phyloP scores from a whole-genome alignment of 2,888 invertebrate genomes.

The Unio delphinus region DNA sequence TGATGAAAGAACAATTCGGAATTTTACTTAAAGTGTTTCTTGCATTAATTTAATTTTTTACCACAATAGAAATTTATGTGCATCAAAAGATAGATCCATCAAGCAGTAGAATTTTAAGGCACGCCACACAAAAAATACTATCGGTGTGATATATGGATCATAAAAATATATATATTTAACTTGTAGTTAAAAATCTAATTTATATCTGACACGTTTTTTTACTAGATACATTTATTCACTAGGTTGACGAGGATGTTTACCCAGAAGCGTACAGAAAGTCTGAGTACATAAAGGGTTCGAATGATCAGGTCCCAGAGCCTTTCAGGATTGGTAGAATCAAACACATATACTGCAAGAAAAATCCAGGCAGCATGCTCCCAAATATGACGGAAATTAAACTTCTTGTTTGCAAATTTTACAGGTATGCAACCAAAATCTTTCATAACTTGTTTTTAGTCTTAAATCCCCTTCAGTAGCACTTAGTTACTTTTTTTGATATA shows the following conservation, averaged over 20 bases:
- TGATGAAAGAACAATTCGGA: too few relatives aligned
- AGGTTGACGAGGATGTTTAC: constrained; percentile 80
- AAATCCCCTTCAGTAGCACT: neutral
- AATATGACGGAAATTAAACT: constrained; percentile 78
- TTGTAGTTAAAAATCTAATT: too few relatives aligned
- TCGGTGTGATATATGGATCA: too few relatives aligned
- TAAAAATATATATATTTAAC: too few relatives aligned
- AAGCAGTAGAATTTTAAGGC: too few relatives aligned
- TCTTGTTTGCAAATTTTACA: constrained; percentile 78
- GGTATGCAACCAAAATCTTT: constrained; percentile 37
- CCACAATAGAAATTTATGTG: too few relatives aligned
- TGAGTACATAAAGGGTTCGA: constrained; percentile 81
- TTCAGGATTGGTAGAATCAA: constrained; percentile 83
- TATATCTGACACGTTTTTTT: neutral
- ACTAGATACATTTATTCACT: neutral
- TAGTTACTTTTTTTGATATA: too few relatives aligned
- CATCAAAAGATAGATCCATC: too few relatives aligned
- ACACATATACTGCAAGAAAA: constrained; percentile 77
- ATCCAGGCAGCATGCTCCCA: constrained; percentile 69
- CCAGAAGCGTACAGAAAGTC: constrained; percentile 87
- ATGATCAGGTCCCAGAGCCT: constrained; percentile 82
- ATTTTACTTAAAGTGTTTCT: too few relatives aligned
- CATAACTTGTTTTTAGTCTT: neutral
- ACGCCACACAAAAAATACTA: too few relatives aligned
- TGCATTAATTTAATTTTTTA: too few relatives aligned